phyloP scores from a whole-genome alignment of 2,888 invertebrate species.

The Chelonus formosanus region DNA sequence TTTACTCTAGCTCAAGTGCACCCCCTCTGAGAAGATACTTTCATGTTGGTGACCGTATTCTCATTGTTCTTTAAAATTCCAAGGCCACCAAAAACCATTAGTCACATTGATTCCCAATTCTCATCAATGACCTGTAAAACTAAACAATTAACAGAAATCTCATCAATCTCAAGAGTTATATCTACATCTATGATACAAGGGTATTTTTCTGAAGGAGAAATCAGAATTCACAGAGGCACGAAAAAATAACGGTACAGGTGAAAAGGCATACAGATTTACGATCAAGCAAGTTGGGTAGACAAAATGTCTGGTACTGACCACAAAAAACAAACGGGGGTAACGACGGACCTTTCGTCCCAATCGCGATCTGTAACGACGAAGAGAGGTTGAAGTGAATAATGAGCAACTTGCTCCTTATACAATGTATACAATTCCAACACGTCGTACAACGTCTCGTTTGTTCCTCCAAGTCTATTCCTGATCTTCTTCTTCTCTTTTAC shows the following conservation, averaged over 20 bases:
- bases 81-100: no score
- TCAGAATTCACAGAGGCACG: constrained; percentile 32
- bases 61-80: background rate
- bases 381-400: constrained; percentile 39
- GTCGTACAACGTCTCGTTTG: constrained; percentile 29
- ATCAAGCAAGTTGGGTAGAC: constrained; percentile 20
- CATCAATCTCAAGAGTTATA: background rate
- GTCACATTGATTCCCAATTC: no score
- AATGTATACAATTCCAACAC: constrained; percentile 20
- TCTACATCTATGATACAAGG: constrained; percentile 4
- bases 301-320: constrained; percentile 31
- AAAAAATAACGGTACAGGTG: constrained; percentile 37
- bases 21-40: constrained; percentile 40
- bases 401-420: constrained; percentile 34
- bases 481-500: background rate
- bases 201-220: constrained; percentile 9
- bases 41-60: background rate
- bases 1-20: constrained; percentile 53
- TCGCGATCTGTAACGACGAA: constrained; percentile 8
- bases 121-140: background rate
- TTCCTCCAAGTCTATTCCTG: constrained; percentile 20
- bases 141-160: no score
- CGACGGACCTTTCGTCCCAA: constrained; percentile 16
- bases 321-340: constrained; percentile 24
- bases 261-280: constrained; percentile 37